Evolutionary conservation across 1,140 invertebrate species (phyloP).

Genomic region (Anthonomus grandis): DNA sequence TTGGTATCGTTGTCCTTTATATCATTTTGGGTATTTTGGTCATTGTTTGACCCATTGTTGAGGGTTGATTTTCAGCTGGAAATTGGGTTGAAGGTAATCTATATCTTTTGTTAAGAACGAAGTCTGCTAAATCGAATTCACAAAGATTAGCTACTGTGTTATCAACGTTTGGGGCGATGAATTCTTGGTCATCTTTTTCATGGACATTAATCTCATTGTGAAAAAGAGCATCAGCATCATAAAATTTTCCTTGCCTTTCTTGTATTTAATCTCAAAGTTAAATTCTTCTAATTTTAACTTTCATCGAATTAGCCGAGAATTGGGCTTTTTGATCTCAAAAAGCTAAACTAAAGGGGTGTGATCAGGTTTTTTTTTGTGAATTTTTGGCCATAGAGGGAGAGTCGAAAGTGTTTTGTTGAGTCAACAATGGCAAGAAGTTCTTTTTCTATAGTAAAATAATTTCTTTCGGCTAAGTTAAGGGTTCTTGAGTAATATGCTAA

Average conservation of each 20-base stretch:
- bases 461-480: constrained; percentile 35
- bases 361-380: too few species aligned
- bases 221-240: neutral
- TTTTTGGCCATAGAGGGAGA: too few species aligned
- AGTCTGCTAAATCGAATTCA: neutral
- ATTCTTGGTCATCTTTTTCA: constrained; percentile 34
- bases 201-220: neutral
- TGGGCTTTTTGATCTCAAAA: constrained; percentile 46
- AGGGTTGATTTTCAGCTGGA: too few species aligned
- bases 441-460: constrained; percentile 31
- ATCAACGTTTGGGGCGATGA: neutral
- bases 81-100: neutral
- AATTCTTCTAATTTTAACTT: constrained; percentile 8
- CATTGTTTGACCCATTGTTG: too few species aligned
- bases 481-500: neutral
- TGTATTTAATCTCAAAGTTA: neutral
- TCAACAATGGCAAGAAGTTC: neutral
- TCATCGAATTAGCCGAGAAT: neutral
- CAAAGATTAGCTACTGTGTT: neutral
- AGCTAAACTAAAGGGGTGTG: too few species aligned
- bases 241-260: too few species aligned
- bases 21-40: too few species aligned
- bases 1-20: neutral
- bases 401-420: neutral
- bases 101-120: neutral